phyloP scores from a whole-genome alignment of 2,113 vertebrate genomes.

The Spilogale gracilis region DNA sequence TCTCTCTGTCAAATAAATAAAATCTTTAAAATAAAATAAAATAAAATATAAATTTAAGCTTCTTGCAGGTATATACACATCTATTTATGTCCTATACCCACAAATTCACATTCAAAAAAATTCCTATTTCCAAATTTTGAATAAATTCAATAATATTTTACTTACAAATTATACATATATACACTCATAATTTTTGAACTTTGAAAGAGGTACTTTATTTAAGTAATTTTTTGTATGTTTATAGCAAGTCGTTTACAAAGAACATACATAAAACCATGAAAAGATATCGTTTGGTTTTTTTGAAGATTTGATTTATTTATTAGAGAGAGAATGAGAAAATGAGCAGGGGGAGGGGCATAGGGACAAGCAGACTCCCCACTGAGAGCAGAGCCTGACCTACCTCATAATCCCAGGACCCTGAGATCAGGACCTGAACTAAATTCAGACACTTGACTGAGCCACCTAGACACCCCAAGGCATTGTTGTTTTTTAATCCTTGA shows the following conservation, averaged over 20 bases:
- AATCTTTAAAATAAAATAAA: too few relatives aligned
- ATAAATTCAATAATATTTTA: constrained; percentile 30
- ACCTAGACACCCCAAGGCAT: not conserved
- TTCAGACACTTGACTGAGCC: not conserved
- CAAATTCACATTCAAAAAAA: not conserved
- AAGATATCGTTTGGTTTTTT: not conserved
- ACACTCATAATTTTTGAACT: not conserved
- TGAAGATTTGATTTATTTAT: not conserved
- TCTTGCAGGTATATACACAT: not conserved
- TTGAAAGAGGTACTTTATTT: not conserved
- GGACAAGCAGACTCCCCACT: not conserved
- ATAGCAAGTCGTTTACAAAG: not conserved
- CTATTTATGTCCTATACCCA: not conserved
- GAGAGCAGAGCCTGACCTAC: not conserved
- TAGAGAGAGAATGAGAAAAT: not conserved
- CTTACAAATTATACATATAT: not conserved
- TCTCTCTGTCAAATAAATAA: too few relatives aligned
- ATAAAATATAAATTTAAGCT: not conserved
- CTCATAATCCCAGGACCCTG: not conserved
- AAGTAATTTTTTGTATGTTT: constrained; percentile 16
- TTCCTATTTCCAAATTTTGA: constrained; percentile 28
- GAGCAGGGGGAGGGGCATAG: not conserved
- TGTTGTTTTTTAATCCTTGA: constrained; percentile 36
- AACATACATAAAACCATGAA: not conserved
- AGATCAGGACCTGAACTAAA: not conserved